phyloP scores from a whole-genome alignment of 2,113 vertebrate species.

The Vicugna pacos region DNA sequence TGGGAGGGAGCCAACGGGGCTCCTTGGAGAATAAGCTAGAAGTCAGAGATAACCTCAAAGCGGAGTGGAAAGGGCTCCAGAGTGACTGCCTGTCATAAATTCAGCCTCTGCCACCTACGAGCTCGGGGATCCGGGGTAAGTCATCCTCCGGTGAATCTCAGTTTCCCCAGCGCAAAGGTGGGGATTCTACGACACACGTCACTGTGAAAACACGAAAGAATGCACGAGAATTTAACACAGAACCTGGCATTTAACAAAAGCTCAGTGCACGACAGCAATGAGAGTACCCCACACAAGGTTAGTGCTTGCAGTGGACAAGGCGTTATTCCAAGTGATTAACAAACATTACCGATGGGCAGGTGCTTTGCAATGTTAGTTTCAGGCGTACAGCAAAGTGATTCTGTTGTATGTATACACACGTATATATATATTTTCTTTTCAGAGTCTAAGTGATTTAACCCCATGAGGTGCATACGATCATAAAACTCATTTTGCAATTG shows the following conservation, averaged over 20 bases:
- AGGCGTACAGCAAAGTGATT: too few relatives aligned
- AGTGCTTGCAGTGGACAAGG: not conserved
- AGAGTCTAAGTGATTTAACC: conserved; percentile 16
- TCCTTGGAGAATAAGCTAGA: conserved; percentile 73
- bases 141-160: not conserved
- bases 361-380: too few relatives aligned
- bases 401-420: too few relatives aligned
- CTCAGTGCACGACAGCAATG: not conserved
- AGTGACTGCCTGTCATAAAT: not conserved
- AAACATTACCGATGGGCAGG: too few relatives aligned
- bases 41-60: conserved; percentile 68
- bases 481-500: not conserved
- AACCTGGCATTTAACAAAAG: not conserved
- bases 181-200: not conserved
- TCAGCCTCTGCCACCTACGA: not conserved
- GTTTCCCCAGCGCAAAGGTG: not conserved
- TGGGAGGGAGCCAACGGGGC: conserved; percentile 79
- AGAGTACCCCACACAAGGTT: not conserved
- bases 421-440: too few relatives aligned
- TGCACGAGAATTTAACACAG: not conserved
- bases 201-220: not conserved
- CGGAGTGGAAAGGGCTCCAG: not conserved
- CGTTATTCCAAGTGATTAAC: conserved; percentile 12
- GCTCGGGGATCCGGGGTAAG: not conserved
- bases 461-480: not conserved